These are phyloP conservation scores for Charina bottae DNA, from an alignment of 2,113 vertebrate species.

Conservation along the genomic window DNA sequence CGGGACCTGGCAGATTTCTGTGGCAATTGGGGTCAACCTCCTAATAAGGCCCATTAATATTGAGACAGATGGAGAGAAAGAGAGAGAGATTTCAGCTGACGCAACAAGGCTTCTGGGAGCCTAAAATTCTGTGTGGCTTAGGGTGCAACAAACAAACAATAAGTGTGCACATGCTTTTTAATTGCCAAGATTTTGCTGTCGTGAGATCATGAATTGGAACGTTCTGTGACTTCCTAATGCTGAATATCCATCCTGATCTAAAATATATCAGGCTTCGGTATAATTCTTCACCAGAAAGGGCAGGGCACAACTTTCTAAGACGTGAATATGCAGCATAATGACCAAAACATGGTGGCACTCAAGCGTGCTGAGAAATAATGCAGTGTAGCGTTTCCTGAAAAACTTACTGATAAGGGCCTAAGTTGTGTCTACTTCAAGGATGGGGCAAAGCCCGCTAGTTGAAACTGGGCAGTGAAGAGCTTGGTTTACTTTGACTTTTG, in stretches of 20 bases:
- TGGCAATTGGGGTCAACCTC: background rate
- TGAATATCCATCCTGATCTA: background rate
- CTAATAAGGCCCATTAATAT: rapidly evolving
- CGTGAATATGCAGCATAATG: background rate
- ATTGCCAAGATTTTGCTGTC: rapidly evolving
- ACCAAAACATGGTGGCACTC: background rate
- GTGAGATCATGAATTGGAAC: background rate
- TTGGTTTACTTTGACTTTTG: too few species aligned
- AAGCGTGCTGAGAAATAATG: background rate
- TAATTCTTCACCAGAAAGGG: background rate
- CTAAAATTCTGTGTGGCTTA: rapidly evolving
- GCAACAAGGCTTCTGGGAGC: background rate
- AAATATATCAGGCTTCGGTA: background rate
- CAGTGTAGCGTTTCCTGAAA: background rate
- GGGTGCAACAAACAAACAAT: background rate
- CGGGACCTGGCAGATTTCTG: background rate
- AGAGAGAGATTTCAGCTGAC: rapidly evolving
- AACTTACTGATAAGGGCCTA: background rate
- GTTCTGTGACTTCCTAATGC: background rate
- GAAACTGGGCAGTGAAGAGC: too few species aligned
- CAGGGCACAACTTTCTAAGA: background rate
- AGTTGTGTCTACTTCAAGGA: background rate
- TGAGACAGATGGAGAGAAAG: background rate
- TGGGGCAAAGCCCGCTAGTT: background rate
- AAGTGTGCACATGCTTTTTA: rapidly evolving